Percentiles rank a stretch among this genome's conserved stretches.
Conservation (phyloP, 64 coral and sea anemone species). For the Montipora sp. region DNA sequence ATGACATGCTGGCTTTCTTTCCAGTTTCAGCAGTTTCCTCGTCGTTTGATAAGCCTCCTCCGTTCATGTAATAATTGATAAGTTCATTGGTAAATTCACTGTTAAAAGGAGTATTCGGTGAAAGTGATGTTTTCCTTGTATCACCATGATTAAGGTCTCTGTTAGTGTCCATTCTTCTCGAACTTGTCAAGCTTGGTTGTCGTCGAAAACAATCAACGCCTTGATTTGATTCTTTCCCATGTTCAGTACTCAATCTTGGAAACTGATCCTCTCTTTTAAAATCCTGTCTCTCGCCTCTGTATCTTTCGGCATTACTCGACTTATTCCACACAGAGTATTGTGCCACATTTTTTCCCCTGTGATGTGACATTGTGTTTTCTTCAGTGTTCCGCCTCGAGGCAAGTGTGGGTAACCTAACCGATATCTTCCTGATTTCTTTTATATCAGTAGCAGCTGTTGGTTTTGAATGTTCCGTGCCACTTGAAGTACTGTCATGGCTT, state of each 20-base stretch:
- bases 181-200: background rate
- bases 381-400: background rate
- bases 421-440: background rate
- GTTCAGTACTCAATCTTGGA: background rate
- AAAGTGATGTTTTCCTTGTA: background rate
- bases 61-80: constrained; percentile 1
- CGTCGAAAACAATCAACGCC: background rate
- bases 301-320: background rate
- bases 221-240: background rate
- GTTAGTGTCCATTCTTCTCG: background rate
- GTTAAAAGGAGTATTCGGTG: background rate
- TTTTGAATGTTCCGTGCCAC: background rate
- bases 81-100: background rate
- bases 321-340: background rate
- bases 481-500: background rate
- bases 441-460: background rate
- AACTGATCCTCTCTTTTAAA: background rate
- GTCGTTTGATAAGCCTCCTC: background rate
- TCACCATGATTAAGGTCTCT: background rate
- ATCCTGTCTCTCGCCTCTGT: background rate
- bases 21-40: background rate
- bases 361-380: background rate
- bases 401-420: background rate
- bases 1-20: background rate
- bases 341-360: too few species aligned